Conservation (phyloP, 2,797 vertebrate species). For the Xenopus petersii region DNA sequence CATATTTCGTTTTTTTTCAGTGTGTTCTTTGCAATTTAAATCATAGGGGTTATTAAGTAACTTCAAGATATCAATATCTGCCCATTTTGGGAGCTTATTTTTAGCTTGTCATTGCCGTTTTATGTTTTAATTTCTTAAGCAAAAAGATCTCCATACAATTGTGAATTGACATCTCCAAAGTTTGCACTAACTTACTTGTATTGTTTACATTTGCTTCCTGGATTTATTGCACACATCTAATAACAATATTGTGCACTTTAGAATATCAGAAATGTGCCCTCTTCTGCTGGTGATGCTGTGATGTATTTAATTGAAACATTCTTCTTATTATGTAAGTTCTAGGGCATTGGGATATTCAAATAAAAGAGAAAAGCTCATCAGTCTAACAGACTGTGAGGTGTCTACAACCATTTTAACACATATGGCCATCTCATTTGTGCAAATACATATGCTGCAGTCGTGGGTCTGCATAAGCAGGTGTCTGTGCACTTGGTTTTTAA, state of each 20-base stretch:
- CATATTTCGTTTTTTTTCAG: no score
- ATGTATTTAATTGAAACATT: slow-evolving; percentile 1
- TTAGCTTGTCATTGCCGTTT: no score
- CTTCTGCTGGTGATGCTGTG: neutral
- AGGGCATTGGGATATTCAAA: slow-evolving; percentile 7
- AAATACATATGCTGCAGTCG: slow-evolving; percentile 18
- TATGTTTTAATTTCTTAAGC: no score
- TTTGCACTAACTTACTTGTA: neutral
- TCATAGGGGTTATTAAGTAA: no score
- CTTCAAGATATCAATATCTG: no score
- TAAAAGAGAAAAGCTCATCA: slow-evolving; percentile 17
- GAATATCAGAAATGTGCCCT: neutral
- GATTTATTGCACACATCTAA: neutral
- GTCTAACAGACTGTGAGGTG: slow-evolving; percentile 10
- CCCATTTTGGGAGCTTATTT: no score
- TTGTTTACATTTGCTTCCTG: neutral
- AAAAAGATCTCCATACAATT: no score
- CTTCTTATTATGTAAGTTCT: neutral
- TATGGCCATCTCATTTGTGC: neutral
- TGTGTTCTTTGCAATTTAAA: no score
- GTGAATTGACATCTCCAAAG: no score
- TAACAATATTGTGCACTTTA: neutral
- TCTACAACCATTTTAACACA: neutral
- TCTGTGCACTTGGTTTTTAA: slow-evolving; percentile 17
- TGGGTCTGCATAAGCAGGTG: neutral